These are phyloP conservation scores for Taxidea taxus DNA, from an alignment of 2,113 vertebrate species.

Conservation along the genomic window DNA sequence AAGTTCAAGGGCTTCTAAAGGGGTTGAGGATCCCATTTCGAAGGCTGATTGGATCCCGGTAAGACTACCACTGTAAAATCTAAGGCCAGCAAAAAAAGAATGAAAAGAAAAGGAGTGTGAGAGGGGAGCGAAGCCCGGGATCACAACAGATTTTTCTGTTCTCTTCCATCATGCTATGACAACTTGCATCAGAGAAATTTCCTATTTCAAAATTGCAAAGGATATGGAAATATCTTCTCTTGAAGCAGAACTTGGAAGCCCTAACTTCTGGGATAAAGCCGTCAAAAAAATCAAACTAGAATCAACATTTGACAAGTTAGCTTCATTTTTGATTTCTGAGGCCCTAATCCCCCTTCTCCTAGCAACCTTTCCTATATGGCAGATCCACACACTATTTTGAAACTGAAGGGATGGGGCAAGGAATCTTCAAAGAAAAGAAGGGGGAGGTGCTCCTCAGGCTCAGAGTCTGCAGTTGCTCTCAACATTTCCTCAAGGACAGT, in stretches of 20 bases:
- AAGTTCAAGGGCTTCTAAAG: neutral
- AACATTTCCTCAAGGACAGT: neutral
- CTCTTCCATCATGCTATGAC: neutral
- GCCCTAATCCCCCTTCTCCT: neutral
- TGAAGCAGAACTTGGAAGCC: slow-evolving; percentile 26
- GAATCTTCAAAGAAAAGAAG: neutral
- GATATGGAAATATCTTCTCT: slow-evolving; percentile 39
- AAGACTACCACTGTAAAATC: neutral
- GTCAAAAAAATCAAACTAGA: slow-evolving; percentile 31
- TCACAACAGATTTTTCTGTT: slow-evolving; percentile 14
- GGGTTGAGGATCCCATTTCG: neutral
- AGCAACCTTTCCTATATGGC: neutral
- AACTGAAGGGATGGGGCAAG: neutral
- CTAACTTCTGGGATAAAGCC: slow-evolving; percentile 34
- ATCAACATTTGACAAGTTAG: slow-evolving; percentile 20
- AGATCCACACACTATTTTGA: neutral
- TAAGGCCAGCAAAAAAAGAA: neutral
- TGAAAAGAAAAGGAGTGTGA: neutral
- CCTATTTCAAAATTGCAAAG: slow-evolving; percentile 41
- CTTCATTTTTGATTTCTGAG: neutral
- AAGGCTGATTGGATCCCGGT: neutral
- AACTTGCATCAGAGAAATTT: slow-evolving; percentile 13
- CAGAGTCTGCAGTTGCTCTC: neutral
- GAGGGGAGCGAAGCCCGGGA: neutral
- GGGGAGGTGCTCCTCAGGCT: neutral